A percentile compares a stretch with the other conserved stretches of the same genome.
phyloP scores from a whole-genome alignment of 1,140 invertebrate genomes.

The Eciton burchellii region DNA sequence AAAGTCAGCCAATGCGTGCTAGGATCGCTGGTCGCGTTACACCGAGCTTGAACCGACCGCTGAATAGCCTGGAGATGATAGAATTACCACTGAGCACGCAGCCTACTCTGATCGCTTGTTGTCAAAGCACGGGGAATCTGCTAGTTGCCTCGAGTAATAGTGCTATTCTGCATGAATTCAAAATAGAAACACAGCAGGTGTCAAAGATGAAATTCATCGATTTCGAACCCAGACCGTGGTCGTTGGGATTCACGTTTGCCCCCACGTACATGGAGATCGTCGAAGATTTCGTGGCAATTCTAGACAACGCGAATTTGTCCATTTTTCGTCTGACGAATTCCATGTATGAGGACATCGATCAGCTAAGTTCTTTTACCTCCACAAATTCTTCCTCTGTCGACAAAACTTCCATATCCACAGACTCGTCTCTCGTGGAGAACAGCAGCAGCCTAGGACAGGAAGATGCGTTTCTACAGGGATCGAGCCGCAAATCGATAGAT shows the following conservation, averaged over 20 bases:
- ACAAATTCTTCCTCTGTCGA: slow-evolving; percentile 78
- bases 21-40: slow-evolving; percentile 90
- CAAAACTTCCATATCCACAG: slow-evolving; percentile 81
- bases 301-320: slow-evolving; percentile 81
- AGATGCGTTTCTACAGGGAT: slow-evolving; percentile 28
- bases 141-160: slow-evolving; percentile 86
- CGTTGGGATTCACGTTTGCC: slow-evolving; percentile 85
- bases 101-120: slow-evolving; percentile 87
- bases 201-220: slow-evolving; percentile 89
- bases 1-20: slow-evolving; percentile 88
- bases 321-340: slow-evolving; percentile 80
- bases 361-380: slow-evolving; percentile 77
- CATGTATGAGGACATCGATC: slow-evolving; percentile 82
- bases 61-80: slow-evolving; percentile 89
- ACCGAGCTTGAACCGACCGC: slow-evolving; percentile 87
- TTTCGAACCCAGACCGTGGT: slow-evolving; percentile 87
- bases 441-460: slow-evolving; percentile 56
- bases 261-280: slow-evolving; percentile 85
- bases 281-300: slow-evolving; percentile 87
- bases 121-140: slow-evolving; percentile 88
- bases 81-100: slow-evolving; percentile 87
- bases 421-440: slow-evolving; percentile 72
- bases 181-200: slow-evolving; percentile 87
- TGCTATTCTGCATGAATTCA: slow-evolving; percentile 87
- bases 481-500: slow-evolving; percentile 26